Percentiles rank a stretch among this genome's conserved stretches.
Conservation (phyloP, 2,888 invertebrate genomes). For the Tethea ocularis region DNA sequence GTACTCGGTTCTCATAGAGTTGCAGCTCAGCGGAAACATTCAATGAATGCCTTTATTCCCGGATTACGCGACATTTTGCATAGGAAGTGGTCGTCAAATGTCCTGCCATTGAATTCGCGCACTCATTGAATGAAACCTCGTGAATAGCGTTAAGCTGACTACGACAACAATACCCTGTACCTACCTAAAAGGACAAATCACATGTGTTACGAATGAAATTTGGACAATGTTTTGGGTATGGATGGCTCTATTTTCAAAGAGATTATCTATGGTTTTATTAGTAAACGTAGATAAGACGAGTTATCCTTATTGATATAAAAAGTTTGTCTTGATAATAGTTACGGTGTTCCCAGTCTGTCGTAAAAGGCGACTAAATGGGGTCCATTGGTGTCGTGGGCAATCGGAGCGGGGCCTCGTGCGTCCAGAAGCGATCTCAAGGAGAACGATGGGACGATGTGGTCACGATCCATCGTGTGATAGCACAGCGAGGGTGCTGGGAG, state of each 20-base stretch:
- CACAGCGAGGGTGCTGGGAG: too few relatives aligned
- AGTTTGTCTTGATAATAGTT: too few relatives aligned
- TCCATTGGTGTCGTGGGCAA: too few relatives aligned
- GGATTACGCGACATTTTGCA: slow-evolving; percentile 80
- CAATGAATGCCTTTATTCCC: slow-evolving; percentile 74
- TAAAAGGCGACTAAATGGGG: too few relatives aligned
- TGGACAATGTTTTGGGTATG: slow-evolving; percentile 64
- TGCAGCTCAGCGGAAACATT: slow-evolving; percentile 70
- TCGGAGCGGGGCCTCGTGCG: too few relatives aligned
- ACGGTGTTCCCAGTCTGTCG: too few relatives aligned
- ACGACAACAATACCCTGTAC: slow-evolving; percentile 60
- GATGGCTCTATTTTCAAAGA: slow-evolving; percentile 38
- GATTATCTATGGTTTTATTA: slow-evolving; percentile 59
- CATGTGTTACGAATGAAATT: slow-evolving; percentile 73
- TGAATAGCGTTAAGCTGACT: slow-evolving; percentile 63
- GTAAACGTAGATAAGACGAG: slow-evolving; percentile 9
- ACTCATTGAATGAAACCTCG: slow-evolving; percentile 44
- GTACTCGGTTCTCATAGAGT: slow-evolving; percentile 38
- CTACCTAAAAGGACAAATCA: slow-evolving; percentile 60
- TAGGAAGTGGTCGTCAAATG: slow-evolving; percentile 79
- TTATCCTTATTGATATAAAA: too few relatives aligned
- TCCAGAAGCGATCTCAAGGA: too few relatives aligned
- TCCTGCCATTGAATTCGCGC: slow-evolving; percentile 54
- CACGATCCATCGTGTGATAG: too few relatives aligned
- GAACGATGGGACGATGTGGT: too few relatives aligned